A percentile compares a stretch with the other conserved stretches of the same genome.
Evolutionary conservation across 2,113 vertebrate species (phyloP).

Genomic region (Miniopterus natalensis): DNA sequence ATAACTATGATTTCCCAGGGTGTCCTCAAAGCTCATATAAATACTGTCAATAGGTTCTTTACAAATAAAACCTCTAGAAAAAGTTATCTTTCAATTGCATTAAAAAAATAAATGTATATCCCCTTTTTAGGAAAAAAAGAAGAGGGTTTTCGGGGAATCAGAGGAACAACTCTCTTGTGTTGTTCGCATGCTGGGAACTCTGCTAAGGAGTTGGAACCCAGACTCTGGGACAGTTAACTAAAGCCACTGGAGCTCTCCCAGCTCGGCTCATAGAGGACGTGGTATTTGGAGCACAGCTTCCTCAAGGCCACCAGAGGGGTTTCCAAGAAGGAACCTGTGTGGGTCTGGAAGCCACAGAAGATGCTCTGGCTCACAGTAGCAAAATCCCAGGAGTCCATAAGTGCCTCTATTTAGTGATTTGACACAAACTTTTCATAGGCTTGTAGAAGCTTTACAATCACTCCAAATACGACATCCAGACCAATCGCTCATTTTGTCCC

Average conservation of each 20-base stretch:
- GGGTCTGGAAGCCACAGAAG: background rate
- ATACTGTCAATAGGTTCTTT: background rate
- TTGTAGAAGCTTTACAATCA: background rate
- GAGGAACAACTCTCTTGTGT: background rate
- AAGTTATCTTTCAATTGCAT: background rate
- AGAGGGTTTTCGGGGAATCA: background rate
- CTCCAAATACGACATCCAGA: background rate
- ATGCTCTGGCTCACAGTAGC: background rate
- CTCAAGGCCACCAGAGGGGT: background rate
- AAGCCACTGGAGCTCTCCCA: background rate
- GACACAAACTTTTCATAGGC: background rate
- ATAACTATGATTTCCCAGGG: background rate
- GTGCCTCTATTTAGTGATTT: background rate
- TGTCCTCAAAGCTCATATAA: background rate
- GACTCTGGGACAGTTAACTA: fast-evolving
- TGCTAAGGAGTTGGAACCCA: background rate
- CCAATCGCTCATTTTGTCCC: background rate
- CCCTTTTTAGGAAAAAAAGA: background rate
- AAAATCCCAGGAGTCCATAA: background rate
- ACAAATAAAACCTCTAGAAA: background rate
- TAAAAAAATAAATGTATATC: background rate
- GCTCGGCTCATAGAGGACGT: background rate
- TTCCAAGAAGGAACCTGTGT: background rate
- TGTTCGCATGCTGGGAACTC: background rate
- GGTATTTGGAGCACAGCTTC: background rate